A percentile compares a stretch with the other conserved stretches of the same genome.
These are phyloP conservation scores for Sebastes itinus DNA, from an alignment of 2,797 vertebrate genomes.

Conservation along the genomic window DNA sequence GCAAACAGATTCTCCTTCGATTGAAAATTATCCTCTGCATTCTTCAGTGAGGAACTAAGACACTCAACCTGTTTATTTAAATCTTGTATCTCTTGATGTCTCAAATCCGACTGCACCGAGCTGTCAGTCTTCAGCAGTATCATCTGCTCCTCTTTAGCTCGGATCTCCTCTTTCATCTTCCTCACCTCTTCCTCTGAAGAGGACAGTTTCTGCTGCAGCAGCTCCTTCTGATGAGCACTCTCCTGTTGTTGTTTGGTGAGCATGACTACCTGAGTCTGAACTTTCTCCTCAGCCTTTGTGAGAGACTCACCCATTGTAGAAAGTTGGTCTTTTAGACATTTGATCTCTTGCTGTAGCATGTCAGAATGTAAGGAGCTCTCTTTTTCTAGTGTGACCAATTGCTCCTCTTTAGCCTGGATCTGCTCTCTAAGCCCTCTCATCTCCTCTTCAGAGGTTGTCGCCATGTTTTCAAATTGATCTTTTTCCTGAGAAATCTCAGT, in stretches of 20 bases:
- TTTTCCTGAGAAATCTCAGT: constrained; percentile 49
- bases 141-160: constrained; percentile 57
- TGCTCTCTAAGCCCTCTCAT: constrained; percentile 40
- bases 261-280: constrained; percentile 14
- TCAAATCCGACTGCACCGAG: not conserved
- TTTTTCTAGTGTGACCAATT: constrained; percentile 19
- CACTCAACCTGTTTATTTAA: constrained; percentile 59
- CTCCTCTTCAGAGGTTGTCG: constrained; percentile 63
- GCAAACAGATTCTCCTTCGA: constrained; percentile 50
- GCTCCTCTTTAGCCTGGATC: constrained; percentile 51
- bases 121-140: constrained; percentile 16
- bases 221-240: constrained; percentile 21
- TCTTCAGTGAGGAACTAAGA: constrained; percentile 32
- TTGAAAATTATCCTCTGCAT: constrained; percentile 44
- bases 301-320: constrained; percentile 8
- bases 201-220: constrained; percentile 39
- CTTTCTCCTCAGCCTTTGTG: constrained; percentile 36
- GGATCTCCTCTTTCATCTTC: constrained; percentile 46
- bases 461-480: constrained; percentile 12
- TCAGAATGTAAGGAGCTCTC: constrained; percentile 39
- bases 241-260: constrained; percentile 47
- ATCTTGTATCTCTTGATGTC: constrained; percentile 75
- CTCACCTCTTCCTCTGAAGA: constrained; percentile 21
- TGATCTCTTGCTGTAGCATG: constrained; percentile 45
- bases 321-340: constrained; percentile 33